Evolutionary conservation across 1,140 invertebrate genomes (phyloP).

Genomic region (Papilio aristodemus): DNA sequence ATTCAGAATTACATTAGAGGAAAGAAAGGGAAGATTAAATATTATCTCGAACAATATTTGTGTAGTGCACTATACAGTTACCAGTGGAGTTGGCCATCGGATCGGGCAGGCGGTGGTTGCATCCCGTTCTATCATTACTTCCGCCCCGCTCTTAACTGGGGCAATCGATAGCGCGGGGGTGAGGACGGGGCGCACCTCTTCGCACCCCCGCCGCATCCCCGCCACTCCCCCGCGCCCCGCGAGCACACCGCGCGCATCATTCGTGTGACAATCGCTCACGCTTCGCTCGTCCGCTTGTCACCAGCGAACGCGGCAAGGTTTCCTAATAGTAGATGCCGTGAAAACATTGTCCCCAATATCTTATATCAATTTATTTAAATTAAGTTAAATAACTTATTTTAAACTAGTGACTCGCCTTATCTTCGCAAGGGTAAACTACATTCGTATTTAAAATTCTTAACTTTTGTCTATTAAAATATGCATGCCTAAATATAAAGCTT

Average conservation of each 20-base stretch:
- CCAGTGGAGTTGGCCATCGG: slow-evolving; percentile 66
- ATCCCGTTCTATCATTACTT: slow-evolving; percentile 78
- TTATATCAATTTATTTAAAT: slow-evolving; percentile 33
- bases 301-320: slow-evolving; percentile 32
- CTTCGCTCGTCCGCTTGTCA: slow-evolving; percentile 46
- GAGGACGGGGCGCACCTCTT: slow-evolving; percentile 36
- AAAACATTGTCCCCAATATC: neutral
- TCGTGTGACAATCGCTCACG: slow-evolving; percentile 70
- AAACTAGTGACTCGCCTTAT: too few species aligned
- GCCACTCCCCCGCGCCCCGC: slow-evolving; percentile 44
- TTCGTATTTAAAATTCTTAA: too few species aligned
- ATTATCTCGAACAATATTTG: slow-evolving; percentile 75
- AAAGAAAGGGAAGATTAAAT: slow-evolving; percentile 71
- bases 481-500: too few species aligned
- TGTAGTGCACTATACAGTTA: slow-evolving; percentile 72
- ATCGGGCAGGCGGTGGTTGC: slow-evolving; percentile 74
- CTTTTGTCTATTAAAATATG: too few species aligned
- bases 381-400: too few species aligned
- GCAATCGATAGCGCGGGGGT: slow-evolving; percentile 73
- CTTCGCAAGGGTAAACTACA: too few species aligned
- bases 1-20: slow-evolving; percentile 52
- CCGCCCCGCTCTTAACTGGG: slow-evolving; percentile 78
- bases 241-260: slow-evolving; percentile 62
- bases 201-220: slow-evolving; percentile 30
- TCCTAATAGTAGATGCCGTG: slow-evolving; percentile 1